Percentiles rank a stretch among this genome's conserved stretches.
These are phyloP conservation scores for Pseudomyrmex sp. DNA, from an alignment of 1,140 invertebrate genomes.

Conservation along the genomic window DNA sequence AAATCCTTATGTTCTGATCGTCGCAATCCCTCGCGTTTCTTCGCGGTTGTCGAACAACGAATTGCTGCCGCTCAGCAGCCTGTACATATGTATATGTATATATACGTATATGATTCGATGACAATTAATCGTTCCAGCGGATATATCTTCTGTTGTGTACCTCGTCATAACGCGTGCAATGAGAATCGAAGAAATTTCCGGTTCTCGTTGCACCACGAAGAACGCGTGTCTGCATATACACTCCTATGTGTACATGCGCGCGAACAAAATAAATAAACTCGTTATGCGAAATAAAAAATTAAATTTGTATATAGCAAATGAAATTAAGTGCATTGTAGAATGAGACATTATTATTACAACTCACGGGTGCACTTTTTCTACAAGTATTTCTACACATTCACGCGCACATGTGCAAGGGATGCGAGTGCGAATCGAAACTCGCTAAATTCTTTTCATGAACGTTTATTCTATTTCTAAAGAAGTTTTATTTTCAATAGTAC, in stretches of 20 bases:
- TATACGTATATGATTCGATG: slow-evolving; percentile 4
- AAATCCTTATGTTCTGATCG: slow-evolving; percentile 1
- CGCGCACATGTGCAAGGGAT: no score
- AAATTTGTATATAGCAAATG: no score
- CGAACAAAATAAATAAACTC: not conserved
- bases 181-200: not conserved
- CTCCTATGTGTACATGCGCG: slow-evolving; percentile 10
- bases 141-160: not conserved
- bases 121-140: not conserved
- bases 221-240: slow-evolving; percentile 6
- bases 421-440: slow-evolving; percentile 6
- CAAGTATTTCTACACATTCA: no score
- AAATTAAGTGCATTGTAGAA: no score
- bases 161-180: slow-evolving; percentile 31
- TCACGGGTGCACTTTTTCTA: no score
- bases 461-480: not conserved
- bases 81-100: slow-evolving; percentile 74
- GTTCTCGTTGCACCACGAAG: not conserved
- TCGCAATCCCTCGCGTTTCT: slow-evolving; percentile 4
- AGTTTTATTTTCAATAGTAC: no score
- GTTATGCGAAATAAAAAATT: no score
- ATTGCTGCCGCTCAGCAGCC: slow-evolving; percentile 42
- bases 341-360: no score
- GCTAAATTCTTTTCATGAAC: slow-evolving; percentile 13
- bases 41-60: not conserved